These are phyloP conservation scores for Priocnemis perturbator DNA, from an alignment of 2,888 invertebrate species.

Conservation along the genomic window DNA sequence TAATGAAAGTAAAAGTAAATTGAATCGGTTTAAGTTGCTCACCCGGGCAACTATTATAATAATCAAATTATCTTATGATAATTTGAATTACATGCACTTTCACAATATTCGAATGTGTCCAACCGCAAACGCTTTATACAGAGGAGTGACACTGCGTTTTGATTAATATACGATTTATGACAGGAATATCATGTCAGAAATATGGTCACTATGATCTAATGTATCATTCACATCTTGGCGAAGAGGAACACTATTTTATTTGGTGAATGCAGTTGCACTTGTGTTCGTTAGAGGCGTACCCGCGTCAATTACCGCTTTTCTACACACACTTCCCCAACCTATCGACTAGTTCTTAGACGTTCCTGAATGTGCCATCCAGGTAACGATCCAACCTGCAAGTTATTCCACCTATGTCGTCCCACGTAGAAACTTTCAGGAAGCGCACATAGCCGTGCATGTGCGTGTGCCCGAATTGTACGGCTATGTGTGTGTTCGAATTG, in stretches of 20 bases:
- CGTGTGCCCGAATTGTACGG: constrained; percentile 15
- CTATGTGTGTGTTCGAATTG: neutral
- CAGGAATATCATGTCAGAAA: too few relatives aligned
- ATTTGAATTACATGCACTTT: too few relatives aligned
- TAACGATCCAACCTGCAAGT: constrained; percentile 43
- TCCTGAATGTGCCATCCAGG: constrained; percentile 13
- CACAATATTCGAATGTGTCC: too few relatives aligned
- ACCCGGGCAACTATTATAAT: too few relatives aligned
- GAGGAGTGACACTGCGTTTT: too few relatives aligned
- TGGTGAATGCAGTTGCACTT: constrained; percentile 35
- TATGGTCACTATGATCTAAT: constrained; percentile 34
- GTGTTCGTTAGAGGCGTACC: constrained; percentile 38
- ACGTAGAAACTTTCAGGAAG: constrained; percentile 30
- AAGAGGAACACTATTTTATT: constrained; percentile 40
- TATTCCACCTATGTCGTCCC: constrained; percentile 43
- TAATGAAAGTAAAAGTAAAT: too few relatives aligned
- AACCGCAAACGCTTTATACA: too few relatives aligned
- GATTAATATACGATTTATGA: too few relatives aligned
- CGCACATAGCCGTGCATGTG: constrained; percentile 25
- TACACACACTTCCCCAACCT: neutral
- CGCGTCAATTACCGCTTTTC: constrained; percentile 43
- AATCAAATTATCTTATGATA: too few relatives aligned
- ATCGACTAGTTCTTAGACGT: constrained; percentile 13
- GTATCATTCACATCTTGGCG: constrained; percentile 53
- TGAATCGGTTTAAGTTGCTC: too few relatives aligned